phyloP scores from a whole-genome alignment of 64 coral and sea anemone genomes.

The Stichodactyla mertensii region DNA sequence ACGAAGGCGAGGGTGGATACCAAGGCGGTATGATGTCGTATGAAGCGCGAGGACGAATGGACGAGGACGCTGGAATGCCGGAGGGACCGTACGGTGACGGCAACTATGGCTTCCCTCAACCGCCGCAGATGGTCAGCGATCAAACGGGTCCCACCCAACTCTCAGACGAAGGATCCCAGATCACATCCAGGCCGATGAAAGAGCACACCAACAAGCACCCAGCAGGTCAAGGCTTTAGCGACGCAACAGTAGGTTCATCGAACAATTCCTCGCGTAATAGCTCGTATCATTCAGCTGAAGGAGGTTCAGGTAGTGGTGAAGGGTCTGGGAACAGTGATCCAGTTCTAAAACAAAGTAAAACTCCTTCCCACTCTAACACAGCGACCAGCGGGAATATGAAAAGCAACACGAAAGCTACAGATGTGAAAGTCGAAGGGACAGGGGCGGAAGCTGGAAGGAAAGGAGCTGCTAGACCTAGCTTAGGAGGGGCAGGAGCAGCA shows the following conservation, averaged over 20 bases:
- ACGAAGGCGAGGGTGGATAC: not conserved
- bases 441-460: not conserved
- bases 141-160: not conserved
- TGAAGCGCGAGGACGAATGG: not conserved
- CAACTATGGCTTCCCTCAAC: conserved; percentile 12
- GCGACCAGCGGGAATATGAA: not conserved
- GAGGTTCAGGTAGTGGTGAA: not conserved
- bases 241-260: not conserved
- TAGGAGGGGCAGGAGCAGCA: not conserved
- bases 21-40: conserved; percentile 13
- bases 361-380: not conserved
- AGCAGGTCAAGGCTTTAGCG: not conserved
- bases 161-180: not conserved
- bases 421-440: not conserved
- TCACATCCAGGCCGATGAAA: not conserved
- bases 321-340: not conserved
- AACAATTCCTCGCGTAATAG: not conserved
- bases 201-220: not conserved
- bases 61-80: not conserved
- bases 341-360: not conserved
- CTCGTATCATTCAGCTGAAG: not conserved
- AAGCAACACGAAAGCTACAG: not conserved
- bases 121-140: conserved; percentile 8
- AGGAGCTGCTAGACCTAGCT: not conserved
- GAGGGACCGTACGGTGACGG: conserved; percentile 22